Evolutionary conservation across 1,140 invertebrate species (phyloP), one percentile per base, ranked within the genome.

Genomic region (Epicauta chinensis): DNA sequence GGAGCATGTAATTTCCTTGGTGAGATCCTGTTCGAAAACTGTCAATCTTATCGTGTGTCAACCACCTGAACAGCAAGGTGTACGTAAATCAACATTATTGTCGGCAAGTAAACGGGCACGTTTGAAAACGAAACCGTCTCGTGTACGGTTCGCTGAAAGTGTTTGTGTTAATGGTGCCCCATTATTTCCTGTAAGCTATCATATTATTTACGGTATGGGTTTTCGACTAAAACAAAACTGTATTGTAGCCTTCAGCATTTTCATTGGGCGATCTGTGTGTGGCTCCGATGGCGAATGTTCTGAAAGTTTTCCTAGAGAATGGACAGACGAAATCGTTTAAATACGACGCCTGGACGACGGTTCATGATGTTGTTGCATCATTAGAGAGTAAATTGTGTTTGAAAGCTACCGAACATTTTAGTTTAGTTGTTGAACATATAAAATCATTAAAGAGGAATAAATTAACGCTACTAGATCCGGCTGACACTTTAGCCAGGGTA

Each of bases 321-420:
- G 91, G 92, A 2, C 92, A 95, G 72, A 95, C 92, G 2, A 94
- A 94, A 71, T 93, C 90, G n/a, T 96, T 96, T 71, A 94, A 94
- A 69, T 96, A 96, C 68, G 91, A 96, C 72, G 81, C 83, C 16
- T 88, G 81, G 40, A 96, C 92, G 11, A 90, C 87, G 2, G 91
- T 95, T 1, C 81, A 87, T 57, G 89, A 94, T 72, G 91, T 96
- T 39, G 79, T 94, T 6, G 76, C 82, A 46, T 91, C 88, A 9
- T 71, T 96, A 41, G 83, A 89, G 67, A 84, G 89, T 62, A 95
- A 95, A 70, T 75, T 95, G 13, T 87, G 85, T 51, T 80, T 95
- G 48, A 80, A 80, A 41, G 82, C 83, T 14, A 81, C 81, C 1
- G 84, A 92, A 56, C 86, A 93, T 67, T 95, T 94, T 71, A 88